A percentile compares a stretch with the other conserved stretches of the same genome.
Conservation (phyloP, 2,113 vertebrate genomes). For the Sturnira hondurensis region DNA sequence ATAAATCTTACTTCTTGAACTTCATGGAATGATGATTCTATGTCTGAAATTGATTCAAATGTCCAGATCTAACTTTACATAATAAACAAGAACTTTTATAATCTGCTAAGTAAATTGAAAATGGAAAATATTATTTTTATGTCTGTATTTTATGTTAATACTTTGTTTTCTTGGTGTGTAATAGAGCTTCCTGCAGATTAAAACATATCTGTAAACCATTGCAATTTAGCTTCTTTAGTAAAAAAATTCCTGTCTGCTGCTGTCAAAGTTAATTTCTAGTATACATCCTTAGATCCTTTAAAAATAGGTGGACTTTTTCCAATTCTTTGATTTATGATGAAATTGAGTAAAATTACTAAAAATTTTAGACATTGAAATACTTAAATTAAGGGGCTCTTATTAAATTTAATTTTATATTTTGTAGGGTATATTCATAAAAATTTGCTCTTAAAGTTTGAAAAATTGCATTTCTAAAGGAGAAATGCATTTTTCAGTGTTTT, state of each 20-base stretch:
- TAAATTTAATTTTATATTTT: constrained; percentile 25
- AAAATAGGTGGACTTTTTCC: constrained; percentile 26
- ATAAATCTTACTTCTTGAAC: not conserved
- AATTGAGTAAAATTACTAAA: constrained; percentile 7
- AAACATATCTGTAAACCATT: not conserved
- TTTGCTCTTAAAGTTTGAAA: not conserved
- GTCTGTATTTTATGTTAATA: not conserved
- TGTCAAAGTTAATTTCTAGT: not conserved
- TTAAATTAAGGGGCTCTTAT: not conserved
- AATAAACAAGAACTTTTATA: not conserved
- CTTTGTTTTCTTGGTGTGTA: not conserved
- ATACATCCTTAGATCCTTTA: not conserved
- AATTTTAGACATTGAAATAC: not conserved
- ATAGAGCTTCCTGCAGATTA: not conserved
- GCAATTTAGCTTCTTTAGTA: not conserved
- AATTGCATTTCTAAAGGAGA: not conserved
- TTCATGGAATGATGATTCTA: not conserved
- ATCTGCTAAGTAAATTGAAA: not conserved
- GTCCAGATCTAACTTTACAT: not conserved
- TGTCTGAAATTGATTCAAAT: constrained; percentile 12
- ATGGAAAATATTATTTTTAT: constrained; percentile 1
- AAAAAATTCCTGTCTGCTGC: not conserved
- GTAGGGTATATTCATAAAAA: not conserved
- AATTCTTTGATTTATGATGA: not conserved
- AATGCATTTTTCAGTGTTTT: not conserved